These are phyloP conservation scores for Bubo blakistoni DNA, from an alignment of 2,113 vertebrate species.

Conservation along the genomic window DNA sequence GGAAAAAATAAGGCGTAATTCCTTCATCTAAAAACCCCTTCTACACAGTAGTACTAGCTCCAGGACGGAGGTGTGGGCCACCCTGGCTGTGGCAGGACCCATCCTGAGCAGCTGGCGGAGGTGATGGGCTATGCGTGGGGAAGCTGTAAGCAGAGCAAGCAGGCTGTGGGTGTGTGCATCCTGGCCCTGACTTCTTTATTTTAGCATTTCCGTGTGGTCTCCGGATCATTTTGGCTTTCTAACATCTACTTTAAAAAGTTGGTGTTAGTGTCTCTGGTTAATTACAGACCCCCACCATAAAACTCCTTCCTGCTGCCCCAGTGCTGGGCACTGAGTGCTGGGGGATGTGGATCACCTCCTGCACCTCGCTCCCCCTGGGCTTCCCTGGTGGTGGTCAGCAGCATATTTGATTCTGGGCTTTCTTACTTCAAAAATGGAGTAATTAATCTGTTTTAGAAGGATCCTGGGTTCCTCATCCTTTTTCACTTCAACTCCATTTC, in stretches of 20 bases:
- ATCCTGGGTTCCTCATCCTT: neutral
- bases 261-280: neutral
- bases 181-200: neutral
- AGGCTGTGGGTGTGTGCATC: neutral
- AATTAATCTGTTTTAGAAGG: neutral
- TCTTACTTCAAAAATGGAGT: neutral
- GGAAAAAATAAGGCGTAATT: neutral
- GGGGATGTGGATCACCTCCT: fast-evolving
- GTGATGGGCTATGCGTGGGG: neutral
- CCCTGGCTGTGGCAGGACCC: neutral
- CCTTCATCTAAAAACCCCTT: neutral
- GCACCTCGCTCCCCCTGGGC: neutral
- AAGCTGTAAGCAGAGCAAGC: fast-evolving
- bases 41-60: fast-evolving
- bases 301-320: neutral
- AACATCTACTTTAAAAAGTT: neutral
- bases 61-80: fast-evolving
- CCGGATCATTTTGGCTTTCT: neutral
- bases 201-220: neutral
- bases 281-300: neutral
- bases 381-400: neutral
- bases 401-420: neutral
- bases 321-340: neutral
- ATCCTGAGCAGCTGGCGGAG: fast-evolving
- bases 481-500: neutral